Conservation (phyloP, 2,888 invertebrate genomes). For the Tubulanus polymorphus region DNA sequence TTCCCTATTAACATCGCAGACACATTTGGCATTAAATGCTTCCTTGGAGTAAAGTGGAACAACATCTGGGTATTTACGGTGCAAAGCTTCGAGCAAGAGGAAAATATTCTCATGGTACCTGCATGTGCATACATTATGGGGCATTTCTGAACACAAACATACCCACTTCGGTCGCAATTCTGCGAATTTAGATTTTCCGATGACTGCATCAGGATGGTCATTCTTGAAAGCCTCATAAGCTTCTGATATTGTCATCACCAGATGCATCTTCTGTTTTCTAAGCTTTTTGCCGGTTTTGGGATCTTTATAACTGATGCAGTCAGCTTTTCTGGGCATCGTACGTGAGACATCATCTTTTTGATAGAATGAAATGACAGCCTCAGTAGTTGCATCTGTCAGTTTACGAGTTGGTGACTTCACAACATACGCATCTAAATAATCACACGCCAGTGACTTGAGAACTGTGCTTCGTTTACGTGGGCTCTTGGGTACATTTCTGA, state of each 20-base stretch:
- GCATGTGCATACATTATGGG: slow-evolving; percentile 12
- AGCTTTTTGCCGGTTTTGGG: background rate
- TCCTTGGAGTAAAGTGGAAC: slow-evolving; percentile 8
- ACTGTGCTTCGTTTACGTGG: background rate
- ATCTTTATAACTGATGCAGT: background rate
- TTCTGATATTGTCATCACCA: slow-evolving; percentile 7
- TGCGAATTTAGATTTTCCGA: slow-evolving; percentile 11
- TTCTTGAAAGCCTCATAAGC: slow-evolving; percentile 1
- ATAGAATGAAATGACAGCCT: slow-evolving; percentile 1
- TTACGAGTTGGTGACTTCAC: background rate
- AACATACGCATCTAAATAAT: background rate
- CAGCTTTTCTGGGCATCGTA: slow-evolving; percentile 9
- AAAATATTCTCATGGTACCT: slow-evolving; percentile 11
- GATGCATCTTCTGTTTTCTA: slow-evolving; percentile 1
- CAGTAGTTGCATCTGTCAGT: background rate
- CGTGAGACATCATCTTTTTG: slow-evolving; percentile 1
- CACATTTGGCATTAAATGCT: slow-evolving; percentile 4
- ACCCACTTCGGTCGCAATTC: slow-evolving; percentile 10
- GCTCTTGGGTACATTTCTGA: background rate
- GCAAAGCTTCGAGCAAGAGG: slow-evolving; percentile 9
- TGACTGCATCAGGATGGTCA: background rate
- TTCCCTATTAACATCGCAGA: slow-evolving; percentile 7
- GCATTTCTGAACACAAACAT: background rate
- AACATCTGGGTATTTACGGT: slow-evolving; percentile 1
- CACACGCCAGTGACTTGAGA: background rate